Evolutionary conservation across 2,797 vertebrate genomes (phyloP), one percentile per base, ranked within the genome.

Genomic region (Xiphophorus birchmanni): DNA sequence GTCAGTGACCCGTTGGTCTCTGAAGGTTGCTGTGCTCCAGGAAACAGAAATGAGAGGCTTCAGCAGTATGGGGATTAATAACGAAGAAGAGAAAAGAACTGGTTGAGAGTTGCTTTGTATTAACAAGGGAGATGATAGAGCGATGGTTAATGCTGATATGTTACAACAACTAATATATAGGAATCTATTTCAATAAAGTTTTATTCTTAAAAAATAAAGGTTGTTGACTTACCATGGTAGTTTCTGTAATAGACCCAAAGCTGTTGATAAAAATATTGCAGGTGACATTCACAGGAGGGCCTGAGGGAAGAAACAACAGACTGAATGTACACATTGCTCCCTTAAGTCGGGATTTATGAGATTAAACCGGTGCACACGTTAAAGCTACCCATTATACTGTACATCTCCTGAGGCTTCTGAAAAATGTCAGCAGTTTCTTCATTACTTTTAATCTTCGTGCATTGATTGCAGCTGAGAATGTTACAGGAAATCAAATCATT

Each of bases 191-290:
- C 2, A 35, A 35, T 21, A 13, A 45, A 18, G 13, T 35, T 79
- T 11, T 26, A 45, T 47, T 26, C 42, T 47, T 29, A 45, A 29
- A 37, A 45, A 17, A 26, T 72, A 72, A 45, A 45, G 47, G 17
- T 47, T 47, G 13, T 18, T 4, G 13, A 45, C 96, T 97, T 96
- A 99, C 98, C 98, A 99, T 98, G 54, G 98, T 98, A 6, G 97
- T 98, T 95, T 99, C 97, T 0, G 97, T 98, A 92, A 99, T 96
- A 0, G 98, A 99, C 82, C 97, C 96, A 21, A 99, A 99, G 90
- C 97, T 98, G 95, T 99, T 98, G 96, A 98, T 98, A 92, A 99
- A 98, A 94, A 99, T 98, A 94, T 98, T 98, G 94, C 97, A 98
- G 29, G 97, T 98, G 95, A 99, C 97, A 74, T 98, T 98, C 94